Conservation (phyloP, 2,113 vertebrate species). For the Heterochromis multidens region DNA sequence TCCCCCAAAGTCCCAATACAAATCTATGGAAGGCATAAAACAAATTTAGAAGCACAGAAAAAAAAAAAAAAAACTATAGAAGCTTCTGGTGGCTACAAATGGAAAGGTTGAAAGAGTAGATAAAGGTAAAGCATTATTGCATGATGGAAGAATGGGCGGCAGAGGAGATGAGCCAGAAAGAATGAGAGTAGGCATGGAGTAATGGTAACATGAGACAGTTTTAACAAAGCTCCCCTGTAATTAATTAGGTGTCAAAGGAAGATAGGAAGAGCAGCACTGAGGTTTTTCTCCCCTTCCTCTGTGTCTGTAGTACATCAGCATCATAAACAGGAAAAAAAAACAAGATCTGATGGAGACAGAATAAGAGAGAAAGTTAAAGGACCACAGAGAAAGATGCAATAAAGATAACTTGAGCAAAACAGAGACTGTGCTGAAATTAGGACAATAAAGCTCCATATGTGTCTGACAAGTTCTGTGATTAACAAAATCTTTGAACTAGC, state of each 20-base stretch:
- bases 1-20: not conserved
- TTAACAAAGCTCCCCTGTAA: not conserved
- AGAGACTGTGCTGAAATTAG: not conserved
- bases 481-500: not conserved
- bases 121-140: not conserved
- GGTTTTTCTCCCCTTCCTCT: not conserved
- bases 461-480: conserved; percentile 3
- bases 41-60: not conserved
- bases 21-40: not conserved
- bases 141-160: not conserved
- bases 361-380: not conserved
- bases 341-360: not conserved
- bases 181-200: not conserved
- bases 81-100: not conserved
- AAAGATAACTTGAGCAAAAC: not conserved
- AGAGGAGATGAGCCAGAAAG: not conserved
- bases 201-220: not conserved
- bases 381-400: not conserved
- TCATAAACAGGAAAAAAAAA: not conserved
- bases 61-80: accelerated
- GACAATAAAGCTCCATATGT: conserved; percentile 11
- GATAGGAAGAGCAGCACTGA: conserved; percentile 29
- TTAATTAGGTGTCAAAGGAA: conserved; percentile 53
- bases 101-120: not conserved
- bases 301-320: not conserved